Evolutionary conservation across 1,140 invertebrate species (phyloP), one percentile per base, ranked within the genome.

Genomic region (Philopotamus ludificatus): DNA sequence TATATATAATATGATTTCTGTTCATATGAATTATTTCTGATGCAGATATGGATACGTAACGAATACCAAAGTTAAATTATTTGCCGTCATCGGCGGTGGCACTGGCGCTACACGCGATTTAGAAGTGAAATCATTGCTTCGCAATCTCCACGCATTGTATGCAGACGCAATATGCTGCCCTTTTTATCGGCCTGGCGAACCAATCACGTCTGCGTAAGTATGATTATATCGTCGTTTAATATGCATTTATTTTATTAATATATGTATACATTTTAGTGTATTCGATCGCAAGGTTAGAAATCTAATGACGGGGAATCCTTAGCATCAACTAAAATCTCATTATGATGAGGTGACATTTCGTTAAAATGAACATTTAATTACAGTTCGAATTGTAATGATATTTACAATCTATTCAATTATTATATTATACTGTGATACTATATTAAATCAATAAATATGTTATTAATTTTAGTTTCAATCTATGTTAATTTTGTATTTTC

Each of bases 51-150:
- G 95, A 4, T 98, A 97, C 84, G 93, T 96, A 15, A 97, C 95
- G n/a, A 98, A 97, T 76, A 97, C 95, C 0, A 92, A 93, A 81
- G 90, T 97, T 12, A 98, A 98, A 77, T 91, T 98, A 77, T 89
- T 98, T 15, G 87, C 98, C 67, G 89, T 98, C 21, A 87, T 97
- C n/a, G 94, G 97, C 74, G 91, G 93, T 0, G 88, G 90, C 18
- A 96, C 94, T 74, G 87, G 89, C 51, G 87, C 89, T 7, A 80
- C 97, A 22, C 78, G 95, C 70, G 95, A 98, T 75, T 97, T 95
- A 81, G 96, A 98, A 82, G 93, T 98, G 1, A 83, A 94, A 80
- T 90, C 89, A 71, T 93, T 96, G 82, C 93, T 98, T 72, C 84
- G 92, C 61, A 91, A 92, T 78, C 81, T 98, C 21, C 95, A 98